These are phyloP conservation scores for Oikopleura vanhoeffeni DNA, from an alignment of 23 tunicate genomes.

Conservation along the genomic window DNA sequence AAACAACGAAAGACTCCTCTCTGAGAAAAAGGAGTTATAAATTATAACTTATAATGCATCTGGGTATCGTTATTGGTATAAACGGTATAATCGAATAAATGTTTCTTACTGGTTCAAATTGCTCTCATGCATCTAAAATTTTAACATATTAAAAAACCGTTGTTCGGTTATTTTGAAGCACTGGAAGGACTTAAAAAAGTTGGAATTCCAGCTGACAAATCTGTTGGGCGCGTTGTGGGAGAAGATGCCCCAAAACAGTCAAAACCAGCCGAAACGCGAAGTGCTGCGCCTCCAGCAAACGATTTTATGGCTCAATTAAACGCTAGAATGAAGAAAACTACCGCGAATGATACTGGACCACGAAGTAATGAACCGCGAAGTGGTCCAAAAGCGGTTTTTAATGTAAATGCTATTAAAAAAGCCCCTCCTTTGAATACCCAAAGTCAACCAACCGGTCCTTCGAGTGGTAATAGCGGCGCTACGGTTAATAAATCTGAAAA, in stretches of 20 bases:
- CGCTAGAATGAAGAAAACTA: background rate
- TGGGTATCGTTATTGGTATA: too few relatives aligned
- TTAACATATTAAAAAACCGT: too few relatives aligned
- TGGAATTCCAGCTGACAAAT: background rate
- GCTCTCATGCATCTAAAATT: too few relatives aligned
- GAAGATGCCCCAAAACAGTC: background rate
- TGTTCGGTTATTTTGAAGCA: too few relatives aligned
- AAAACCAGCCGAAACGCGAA: background rate
- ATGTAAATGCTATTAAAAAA: background rate
- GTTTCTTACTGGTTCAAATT: too few relatives aligned
- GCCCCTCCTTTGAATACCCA: background rate
- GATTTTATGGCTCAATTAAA: background rate
- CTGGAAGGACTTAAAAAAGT: constrained; percentile 1
- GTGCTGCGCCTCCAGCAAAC: background rate
- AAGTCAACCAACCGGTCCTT: background rate
- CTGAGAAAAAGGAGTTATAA: too few relatives aligned
- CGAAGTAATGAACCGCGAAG: background rate
- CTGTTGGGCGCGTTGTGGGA: background rate
- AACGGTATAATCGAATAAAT: too few relatives aligned
- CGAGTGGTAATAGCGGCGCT: background rate
- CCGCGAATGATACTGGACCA: background rate
- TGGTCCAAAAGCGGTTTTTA: background rate
- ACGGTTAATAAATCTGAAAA: background rate
- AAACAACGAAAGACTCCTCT: too few relatives aligned
- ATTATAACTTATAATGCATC: too few relatives aligned